Evolutionary conservation across 2,888 invertebrate genomes (phyloP), one percentile per base, ranked within the genome.

Genomic region (Drosophila anceps): DNA sequence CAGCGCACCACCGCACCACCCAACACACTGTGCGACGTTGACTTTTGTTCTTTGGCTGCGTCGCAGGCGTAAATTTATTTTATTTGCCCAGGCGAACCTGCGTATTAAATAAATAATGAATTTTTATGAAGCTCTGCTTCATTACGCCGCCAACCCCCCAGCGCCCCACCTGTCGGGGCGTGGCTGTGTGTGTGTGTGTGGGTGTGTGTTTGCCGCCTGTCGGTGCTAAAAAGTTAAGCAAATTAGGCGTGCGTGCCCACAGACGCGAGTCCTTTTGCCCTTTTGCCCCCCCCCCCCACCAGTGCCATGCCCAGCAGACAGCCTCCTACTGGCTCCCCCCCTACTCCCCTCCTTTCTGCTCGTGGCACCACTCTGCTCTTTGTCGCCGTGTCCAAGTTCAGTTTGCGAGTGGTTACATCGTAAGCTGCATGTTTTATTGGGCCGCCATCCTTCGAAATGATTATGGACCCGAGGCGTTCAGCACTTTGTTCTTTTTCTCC

Each of bases 61-160:
- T 76, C 58, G 78, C 83, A 78, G 80, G 86, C 86, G 84, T 84
- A 86, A 81, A 86, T 88, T 85, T 86, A 86, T 88, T 88, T 85
- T 88, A 88, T 86, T 88, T 85, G 76, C 79, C 24, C 27, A 31
- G 39, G 59, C 60, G 58, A 62, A 37, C 68, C 74, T 85, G 85
- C 76, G 84, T 86, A 86, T 88, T 86, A 88, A 88, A 86, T 86
- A 86, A 88, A 88, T 88, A 86, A 86, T 86, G 85, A 80, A 88
- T 88, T 83, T 88, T 86, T 86, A 85, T 86, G 85, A 83, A 88
- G 83, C 79, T 83, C 83, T 83, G 88, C 85, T 84, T 85, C 88
- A 85, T 87, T 85, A 87, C 78, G 74, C 69, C 64, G 37, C 68
- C 41, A 13, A 13, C 29, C 2, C 7, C 24, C 33, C 31, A 2